phyloP scores from a whole-genome alignment of 2,888 invertebrate genomes.

The Eurytoma adleriae region DNA sequence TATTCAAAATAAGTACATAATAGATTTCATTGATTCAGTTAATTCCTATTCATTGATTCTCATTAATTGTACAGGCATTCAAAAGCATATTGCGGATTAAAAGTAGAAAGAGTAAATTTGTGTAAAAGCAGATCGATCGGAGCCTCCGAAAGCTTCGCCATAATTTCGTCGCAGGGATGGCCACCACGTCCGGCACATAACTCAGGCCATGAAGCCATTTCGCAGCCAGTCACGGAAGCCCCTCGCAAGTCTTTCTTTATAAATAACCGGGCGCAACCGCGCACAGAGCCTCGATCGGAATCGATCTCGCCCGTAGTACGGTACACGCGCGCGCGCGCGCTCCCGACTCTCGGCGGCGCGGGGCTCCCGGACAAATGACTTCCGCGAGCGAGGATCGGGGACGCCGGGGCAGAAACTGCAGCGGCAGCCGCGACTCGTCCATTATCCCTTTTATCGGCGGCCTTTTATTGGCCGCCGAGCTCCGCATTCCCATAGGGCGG shows the following conservation, averaged over 20 bases:
- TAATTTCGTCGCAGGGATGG: too few species aligned
- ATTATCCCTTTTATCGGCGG: background rate
- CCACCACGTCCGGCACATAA: too few species aligned
- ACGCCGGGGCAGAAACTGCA: slow-evolving; percentile 11
- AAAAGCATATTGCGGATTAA: too few species aligned
- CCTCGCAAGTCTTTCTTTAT: slow-evolving; percentile 11
- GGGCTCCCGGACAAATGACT: slow-evolving; percentile 42
- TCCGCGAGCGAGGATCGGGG: slow-evolving; percentile 41
- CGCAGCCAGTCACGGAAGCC: slow-evolving; percentile 15
- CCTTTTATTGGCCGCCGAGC: slow-evolving; percentile 4
- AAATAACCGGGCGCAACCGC: background rate
- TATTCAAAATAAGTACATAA: too few species aligned
- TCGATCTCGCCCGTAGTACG: slow-evolving; percentile 44
- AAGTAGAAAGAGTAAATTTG: too few species aligned
- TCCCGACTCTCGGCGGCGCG: background rate
- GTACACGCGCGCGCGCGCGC: slow-evolving; percentile 20
- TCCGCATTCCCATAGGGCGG: slow-evolving; percentile 42
- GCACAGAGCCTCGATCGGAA: slow-evolving; percentile 35
- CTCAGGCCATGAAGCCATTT: too few species aligned
- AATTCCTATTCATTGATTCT: too few species aligned
- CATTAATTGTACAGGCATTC: too few species aligned
- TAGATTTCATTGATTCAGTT: too few species aligned
- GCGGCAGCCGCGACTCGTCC: slow-evolving; percentile 4
- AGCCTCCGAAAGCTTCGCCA: too few species aligned
- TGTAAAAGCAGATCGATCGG: too few species aligned